These are phyloP conservation scores for Molanna angustata DNA, from an alignment of 2,888 invertebrate species.

Conservation along the genomic window DNA sequence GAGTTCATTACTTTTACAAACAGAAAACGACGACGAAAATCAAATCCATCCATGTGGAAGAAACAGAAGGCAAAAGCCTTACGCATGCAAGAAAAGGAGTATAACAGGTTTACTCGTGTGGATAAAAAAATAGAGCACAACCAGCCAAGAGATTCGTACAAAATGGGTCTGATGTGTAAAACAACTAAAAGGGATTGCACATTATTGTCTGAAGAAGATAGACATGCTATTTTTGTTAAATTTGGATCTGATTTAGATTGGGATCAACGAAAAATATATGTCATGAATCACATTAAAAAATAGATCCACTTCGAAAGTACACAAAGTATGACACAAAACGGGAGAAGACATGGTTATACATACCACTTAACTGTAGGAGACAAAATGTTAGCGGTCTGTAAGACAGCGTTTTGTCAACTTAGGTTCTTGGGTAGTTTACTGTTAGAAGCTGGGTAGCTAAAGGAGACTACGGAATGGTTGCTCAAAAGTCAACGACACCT, in stretches of 20 bases:
- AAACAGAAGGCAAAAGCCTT: neutral
- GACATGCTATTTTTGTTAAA: too few species aligned
- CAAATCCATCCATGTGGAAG: neutral
- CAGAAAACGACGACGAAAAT: neutral
- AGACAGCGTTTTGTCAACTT: constrained; percentile 4
- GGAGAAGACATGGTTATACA: neutral
- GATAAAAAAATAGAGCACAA: neutral
- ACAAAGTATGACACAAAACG: neutral
- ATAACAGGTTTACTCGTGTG: neutral
- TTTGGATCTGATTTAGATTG: too few species aligned
- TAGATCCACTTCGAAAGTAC: constrained; percentile 3
- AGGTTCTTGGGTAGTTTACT: neutral
- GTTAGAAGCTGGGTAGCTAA: constrained; percentile 4
- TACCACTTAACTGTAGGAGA: neutral
- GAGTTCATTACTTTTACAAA: neutral
- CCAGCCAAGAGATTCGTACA: neutral
- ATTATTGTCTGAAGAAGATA: neutral
- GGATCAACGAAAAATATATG: constrained; percentile 3
- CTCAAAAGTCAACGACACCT: constrained; percentile 1
- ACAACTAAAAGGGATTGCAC: neutral
- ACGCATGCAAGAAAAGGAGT: neutral
- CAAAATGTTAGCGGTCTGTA: constrained; percentile 2
- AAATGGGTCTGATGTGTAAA: neutral
- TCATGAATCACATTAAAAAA: constrained; percentile 2
- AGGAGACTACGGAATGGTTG: constrained; percentile 4